Base-by-base conservation (phyloP, 2,797 vertebrate genomes). In the Mus minutoides region DNA sequence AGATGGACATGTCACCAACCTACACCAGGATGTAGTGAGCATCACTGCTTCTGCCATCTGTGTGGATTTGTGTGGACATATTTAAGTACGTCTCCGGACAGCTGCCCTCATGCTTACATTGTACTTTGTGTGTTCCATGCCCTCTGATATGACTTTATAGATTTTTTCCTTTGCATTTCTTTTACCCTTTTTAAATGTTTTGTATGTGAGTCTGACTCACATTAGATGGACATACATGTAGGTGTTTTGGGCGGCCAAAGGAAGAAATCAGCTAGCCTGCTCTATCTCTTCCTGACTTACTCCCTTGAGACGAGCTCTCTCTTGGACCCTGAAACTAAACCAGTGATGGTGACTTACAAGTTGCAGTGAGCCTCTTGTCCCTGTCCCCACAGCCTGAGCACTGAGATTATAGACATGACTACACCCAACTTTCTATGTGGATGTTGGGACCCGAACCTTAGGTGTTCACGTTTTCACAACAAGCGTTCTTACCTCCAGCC, bases 11-110 rank as follows among this genome's bases (percentile, higher is more conserved):
- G 49, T 34, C 2, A 26, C 8, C 52, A 40, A 7, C 31, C 69
- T 16, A 4, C 67, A 16, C 82, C 14, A 3, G 12, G 64, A 7
- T 31, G 13, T 1, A 13, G 11, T 0, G n/a, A 3, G 12, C 10
- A 1, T 12, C 22, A 9, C 7, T 40, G 54, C 79, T 3, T 43
- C 58, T 83, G 14, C 29, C 21, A 11, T 16, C 17, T 24, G 17
- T 9, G 2, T 10, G 22, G 31, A 5, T 46, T 3, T 31, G 17
- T 3, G 16, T 3, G 52, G 21, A 14, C 22, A 12, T 52, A 34
- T 37, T 0, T 19, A 37, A 0, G 1, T 22, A 71, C 67, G 75
- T 4, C 6, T 64, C 19, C 0, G 49, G 76, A 46, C 9, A 12
- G n/a, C 26, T 80, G 6, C n/a, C 19, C 52, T 49, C 67, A 17